Evolutionary conservation across 2,113 vertebrate genomes (phyloP).

Genomic region (Plecotus auritus): DNA sequence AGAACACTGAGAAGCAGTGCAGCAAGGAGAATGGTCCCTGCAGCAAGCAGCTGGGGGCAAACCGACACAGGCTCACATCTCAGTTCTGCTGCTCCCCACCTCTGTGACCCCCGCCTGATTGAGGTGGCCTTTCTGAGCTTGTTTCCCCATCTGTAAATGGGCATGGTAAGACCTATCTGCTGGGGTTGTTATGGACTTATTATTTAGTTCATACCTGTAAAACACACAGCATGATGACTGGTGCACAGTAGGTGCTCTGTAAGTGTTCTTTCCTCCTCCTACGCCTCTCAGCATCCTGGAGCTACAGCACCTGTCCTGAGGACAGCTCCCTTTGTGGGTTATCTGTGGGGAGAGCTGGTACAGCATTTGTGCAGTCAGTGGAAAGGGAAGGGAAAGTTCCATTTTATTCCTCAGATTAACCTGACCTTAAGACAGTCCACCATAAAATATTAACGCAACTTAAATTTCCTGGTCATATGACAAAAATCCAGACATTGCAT

Average conservation of each 20-base stretch:
- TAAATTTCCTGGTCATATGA: neutral
- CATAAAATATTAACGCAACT: neutral
- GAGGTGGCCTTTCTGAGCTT: conserved; percentile 8
- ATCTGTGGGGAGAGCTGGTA: neutral
- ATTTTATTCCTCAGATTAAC: conserved; percentile 36
- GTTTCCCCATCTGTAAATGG: conserved; percentile 24
- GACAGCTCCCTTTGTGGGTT: neutral
- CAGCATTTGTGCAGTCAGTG: conserved; percentile 10
- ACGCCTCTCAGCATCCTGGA: neutral
- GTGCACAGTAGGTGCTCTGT: neutral
- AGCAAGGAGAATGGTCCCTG: neutral
- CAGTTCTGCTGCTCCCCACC: neutral
- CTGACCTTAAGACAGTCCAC: neutral
- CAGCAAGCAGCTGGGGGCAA: neutral
- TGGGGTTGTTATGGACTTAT: neutral
- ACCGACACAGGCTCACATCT: neutral
- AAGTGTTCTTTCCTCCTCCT: neutral
- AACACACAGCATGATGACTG: neutral
- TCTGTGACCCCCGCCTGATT: neutral
- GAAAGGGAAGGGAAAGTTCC: neutral
- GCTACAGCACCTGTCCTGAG: neutral
- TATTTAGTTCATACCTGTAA: neutral
- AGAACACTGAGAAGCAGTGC: neutral
- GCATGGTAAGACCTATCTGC: neutral
- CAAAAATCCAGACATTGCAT: neutral